Evolutionary conservation across 2,888 invertebrate genomes (phyloP), one percentile per base, ranked within the genome.

Genomic region (Mythimna lalbum): DNA sequence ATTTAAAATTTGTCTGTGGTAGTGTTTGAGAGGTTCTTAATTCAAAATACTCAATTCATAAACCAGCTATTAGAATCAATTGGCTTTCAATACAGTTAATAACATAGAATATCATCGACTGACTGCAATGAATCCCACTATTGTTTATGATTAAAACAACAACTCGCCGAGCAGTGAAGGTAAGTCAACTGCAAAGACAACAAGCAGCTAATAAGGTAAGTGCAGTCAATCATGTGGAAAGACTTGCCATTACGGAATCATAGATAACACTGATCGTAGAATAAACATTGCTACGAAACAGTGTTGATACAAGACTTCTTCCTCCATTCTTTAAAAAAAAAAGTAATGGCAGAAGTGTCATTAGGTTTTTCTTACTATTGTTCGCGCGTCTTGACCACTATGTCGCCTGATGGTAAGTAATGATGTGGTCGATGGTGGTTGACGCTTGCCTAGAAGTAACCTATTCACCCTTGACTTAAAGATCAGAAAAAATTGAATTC

Each of bases 51-150:
- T 39, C 12, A 12, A 10, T 39, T 39, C 36, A 12, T 3, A 39
- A 39, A 3, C 36, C 3, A 12, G 9, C 36, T 12, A 36, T 36
- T 39, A 12, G 47, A n/a, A 19, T 49, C 47, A 49, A 49, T 49
- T 9, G 19, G n/a, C 19, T 5, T 4, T 17, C 19, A 43, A 21
- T 63, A 57, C 5, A 21, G 60, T 49, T 68, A 27, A 65, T 74
- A 63, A 67, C 27, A 47, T 62, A 64, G 50, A 76, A 75, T 69
- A 65, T 70, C 60, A 74, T 71, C 68, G 71, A 63, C 52, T 62
- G 69, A 75, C 72, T 79, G 66, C 60, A 74, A 76, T 79, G 79
- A 81, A 74, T 83, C 79, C 49, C 82, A 69, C 74, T 76, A 79
- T 81, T 83, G 76, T 81, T 80, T 19, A 19, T 76, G 56, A 68